Evolutionary conservation across 2,113 vertebrate species (phyloP).

Genomic region (Aegotheles bennettii): DNA sequence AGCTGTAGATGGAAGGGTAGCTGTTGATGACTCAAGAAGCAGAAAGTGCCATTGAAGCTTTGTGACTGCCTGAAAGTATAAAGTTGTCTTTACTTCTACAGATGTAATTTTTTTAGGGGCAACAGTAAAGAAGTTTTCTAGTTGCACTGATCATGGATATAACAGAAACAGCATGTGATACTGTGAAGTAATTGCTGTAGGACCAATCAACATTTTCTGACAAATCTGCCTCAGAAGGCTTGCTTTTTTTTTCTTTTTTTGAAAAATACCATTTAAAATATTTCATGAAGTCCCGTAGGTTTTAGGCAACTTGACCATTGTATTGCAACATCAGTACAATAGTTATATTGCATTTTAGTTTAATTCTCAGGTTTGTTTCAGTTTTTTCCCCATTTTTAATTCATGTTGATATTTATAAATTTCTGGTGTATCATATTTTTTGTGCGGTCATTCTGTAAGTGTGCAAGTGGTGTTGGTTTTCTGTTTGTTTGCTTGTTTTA

Average conservation of each 20-base stretch:
- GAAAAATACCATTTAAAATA: neutral
- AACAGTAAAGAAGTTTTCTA: neutral
- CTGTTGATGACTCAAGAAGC: neutral
- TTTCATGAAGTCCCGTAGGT: neutral
- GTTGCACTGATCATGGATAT: neutral
- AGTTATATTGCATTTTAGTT: neutral
- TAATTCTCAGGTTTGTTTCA: neutral
- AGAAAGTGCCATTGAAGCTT: neutral
- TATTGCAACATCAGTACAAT: rapidly evolving
- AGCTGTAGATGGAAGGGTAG: too few relatives aligned
- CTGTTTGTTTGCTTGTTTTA: neutral
- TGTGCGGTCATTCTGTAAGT: neutral
- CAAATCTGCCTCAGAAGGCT: neutral
- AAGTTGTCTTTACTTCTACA: neutral
- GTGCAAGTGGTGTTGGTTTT: neutral
- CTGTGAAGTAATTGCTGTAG: neutral
- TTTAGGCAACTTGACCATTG: neutral
- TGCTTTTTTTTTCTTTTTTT: too few relatives aligned
- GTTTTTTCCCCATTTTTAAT: neutral
- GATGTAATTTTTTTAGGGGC: rapidly evolving
- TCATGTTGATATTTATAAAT: neutral
- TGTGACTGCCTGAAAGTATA: neutral
- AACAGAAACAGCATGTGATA: neutral
- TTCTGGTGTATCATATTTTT: neutral
- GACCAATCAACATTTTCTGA: neutral